phyloP scores from a whole-genome alignment of 2,888 invertebrate genomes.

The Melangyna quadrimaculata region DNA sequence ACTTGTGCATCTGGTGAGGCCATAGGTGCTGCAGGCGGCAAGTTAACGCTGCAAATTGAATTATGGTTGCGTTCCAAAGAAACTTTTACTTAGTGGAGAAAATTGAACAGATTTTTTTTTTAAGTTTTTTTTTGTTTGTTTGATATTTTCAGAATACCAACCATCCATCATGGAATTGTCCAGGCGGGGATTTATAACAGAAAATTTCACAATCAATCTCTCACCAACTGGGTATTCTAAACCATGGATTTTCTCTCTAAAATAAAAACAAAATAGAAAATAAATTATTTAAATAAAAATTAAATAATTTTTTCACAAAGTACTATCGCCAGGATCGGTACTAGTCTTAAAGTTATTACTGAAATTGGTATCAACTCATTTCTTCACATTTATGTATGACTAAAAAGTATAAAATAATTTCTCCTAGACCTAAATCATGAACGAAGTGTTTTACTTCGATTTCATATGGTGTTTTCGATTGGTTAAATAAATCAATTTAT shows the following conservation, averaged over 20 bases:
- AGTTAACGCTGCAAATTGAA: conserved; percentile 85
- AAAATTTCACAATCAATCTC: conserved; percentile 84
- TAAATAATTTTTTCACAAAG: too few relatives aligned
- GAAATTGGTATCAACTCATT: too few relatives aligned
- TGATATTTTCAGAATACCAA: conserved; percentile 65
- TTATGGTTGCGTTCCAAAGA: conserved; percentile 77
- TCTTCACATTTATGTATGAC: too few relatives aligned
- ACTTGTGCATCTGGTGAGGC: conserved; percentile 86
- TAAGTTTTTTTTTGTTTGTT: not conserved
- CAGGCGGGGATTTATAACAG: conserved; percentile 78
- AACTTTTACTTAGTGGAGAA: not conserved
- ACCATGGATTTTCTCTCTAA: conserved; percentile 92
- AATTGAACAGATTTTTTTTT: too few relatives aligned
- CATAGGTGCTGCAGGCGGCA: conserved; percentile 86
- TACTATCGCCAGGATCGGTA: too few relatives aligned
- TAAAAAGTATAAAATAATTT: too few relatives aligned
- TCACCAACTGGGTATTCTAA: conserved; percentile 96
- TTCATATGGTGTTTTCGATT: too few relatives aligned
- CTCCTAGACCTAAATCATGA: too few relatives aligned
- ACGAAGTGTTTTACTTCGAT: too few relatives aligned
- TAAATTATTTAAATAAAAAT: too few relatives aligned
- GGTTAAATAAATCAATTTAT: too few relatives aligned
- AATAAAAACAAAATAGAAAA: conserved; percentile 75
- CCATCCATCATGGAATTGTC: conserved; percentile 79
- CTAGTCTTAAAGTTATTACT: too few relatives aligned